Percentiles rank a stretch among this genome's conserved stretches.
Conservation (phyloP, 2,113 vertebrate species). For the Periophthalmodon schlosseri region DNA sequence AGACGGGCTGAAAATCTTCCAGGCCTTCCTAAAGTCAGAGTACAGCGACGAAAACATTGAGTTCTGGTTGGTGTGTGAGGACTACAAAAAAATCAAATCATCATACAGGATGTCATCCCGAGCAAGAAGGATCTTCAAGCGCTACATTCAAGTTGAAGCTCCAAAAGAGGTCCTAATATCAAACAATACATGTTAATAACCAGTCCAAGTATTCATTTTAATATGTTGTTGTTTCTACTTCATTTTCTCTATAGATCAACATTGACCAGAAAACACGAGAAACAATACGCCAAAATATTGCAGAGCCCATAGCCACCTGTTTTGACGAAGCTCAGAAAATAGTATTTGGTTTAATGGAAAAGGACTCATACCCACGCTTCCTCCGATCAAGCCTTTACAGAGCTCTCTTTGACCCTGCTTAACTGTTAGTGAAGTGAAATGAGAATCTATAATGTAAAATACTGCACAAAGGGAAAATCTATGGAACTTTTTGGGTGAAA, state of each 20-base stretch:
- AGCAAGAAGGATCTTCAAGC: conserved; percentile 81
- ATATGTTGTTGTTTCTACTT: conserved; percentile 26
- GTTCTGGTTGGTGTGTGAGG: conserved; percentile 82
- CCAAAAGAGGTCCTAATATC: conserved; percentile 73
- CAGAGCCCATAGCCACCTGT: conserved; percentile 74
- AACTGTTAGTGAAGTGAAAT: neutral
- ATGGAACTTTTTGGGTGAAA: neutral
- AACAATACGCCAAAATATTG: conserved; percentile 74
- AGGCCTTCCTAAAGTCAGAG: conserved; percentile 79
- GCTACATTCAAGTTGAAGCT: conserved; percentile 74
- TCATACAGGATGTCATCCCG: conserved; percentile 67
- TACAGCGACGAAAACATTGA: conserved; percentile 85
- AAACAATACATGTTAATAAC: neutral
- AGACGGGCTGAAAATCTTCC: conserved; percentile 79
- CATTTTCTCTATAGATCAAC: conserved; percentile 83
- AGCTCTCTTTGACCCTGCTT: conserved; percentile 81
- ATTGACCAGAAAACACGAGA: conserved; percentile 86
- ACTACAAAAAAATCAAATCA: conserved; percentile 76
- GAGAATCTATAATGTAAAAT: neutral
- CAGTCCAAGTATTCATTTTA: neutral
- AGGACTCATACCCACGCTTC: conserved; percentile 86
- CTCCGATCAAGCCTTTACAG: conserved; percentile 86
- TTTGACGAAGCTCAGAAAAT: conserved; percentile 87
- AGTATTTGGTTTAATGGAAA: conserved; percentile 85
- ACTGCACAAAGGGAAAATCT: neutral